Base-by-base conservation (phyloP, 2,888 invertebrate genomes). In the Megastigmus dorsalis region DNA sequence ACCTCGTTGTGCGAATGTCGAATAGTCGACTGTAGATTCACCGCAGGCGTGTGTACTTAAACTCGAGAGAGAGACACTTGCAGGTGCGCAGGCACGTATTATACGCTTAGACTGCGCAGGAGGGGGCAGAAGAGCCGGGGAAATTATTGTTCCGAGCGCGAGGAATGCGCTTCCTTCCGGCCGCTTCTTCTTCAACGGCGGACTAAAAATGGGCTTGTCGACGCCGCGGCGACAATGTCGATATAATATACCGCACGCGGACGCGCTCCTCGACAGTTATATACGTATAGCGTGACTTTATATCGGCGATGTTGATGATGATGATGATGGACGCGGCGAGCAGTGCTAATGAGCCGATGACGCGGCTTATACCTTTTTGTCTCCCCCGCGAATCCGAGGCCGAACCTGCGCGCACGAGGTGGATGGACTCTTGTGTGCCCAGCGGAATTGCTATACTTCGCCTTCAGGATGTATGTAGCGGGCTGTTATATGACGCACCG, bases 101-200 rank as follows among this genome's bases (percentile, higher is more conserved):
- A 48, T 33, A 18, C 36, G 50, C 52, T n/a, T n/a, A n/a, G n/a
- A n/a, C n/a, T n/a, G n/a, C n/a, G n/a, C n/a, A n/a, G n/a, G n/a
- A n/a, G n/a, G n/a, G n/a, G n/a, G n/a, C n/a, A n/a, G n/a, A n/a
- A n/a, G n/a, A n/a, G n/a, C n/a, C n/a, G n/a, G n/a, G n/a, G n/a
- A n/a, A n/a, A n/a, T n/a, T n/a, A n/a, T n/a, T n/a, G n/a, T n/a
- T 43, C 54, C 20, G 20, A 20, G 15, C 28, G 43, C 5, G 33
- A 74, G 55, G 73, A 67, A 74, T 74, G 73, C 54, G 67, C 48
- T 67, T 74, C 69, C 74, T 74, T 74, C 74, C 69, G 63, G 71
- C 4, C 38, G 23, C 30, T n/a, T 6, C 23, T 36, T 50, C 26
- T 18, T 7, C 7, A 15, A 3, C 63, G 20, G 13, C 50, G 38